These are phyloP conservation scores for Thalassophryne amazonica DNA, from an alignment of 2,797 vertebrate species.

Conservation along the genomic window DNA sequence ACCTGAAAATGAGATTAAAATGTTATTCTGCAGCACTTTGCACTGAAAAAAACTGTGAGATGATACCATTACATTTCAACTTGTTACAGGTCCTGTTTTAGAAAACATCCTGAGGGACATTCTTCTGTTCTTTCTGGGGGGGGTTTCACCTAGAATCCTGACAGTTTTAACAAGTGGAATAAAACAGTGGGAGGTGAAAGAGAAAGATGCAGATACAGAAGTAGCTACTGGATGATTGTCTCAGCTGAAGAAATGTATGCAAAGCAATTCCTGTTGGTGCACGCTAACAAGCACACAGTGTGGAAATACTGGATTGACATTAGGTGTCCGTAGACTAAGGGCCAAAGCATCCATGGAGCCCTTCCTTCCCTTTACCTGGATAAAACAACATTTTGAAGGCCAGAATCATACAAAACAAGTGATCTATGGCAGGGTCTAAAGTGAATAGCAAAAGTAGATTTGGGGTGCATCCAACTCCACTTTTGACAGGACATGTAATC, in stretches of 20 bases:
- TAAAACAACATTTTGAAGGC: too few relatives aligned
- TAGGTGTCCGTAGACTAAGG: slow-evolving; percentile 36
- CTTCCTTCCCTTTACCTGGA: too few relatives aligned
- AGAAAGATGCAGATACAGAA: slow-evolving; percentile 5
- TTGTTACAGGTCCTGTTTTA: slow-evolving; percentile 1
- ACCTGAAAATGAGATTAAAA: slow-evolving; percentile 16
- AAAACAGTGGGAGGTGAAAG: not conserved
- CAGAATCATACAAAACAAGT: too few relatives aligned
- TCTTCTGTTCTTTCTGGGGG: too few relatives aligned
- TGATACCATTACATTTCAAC: slow-evolving; percentile 10
- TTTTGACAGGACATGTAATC: too few relatives aligned
- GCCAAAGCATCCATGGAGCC: too few relatives aligned
- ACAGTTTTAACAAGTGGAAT: not conserved
- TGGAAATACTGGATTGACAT: too few relatives aligned
- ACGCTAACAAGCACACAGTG: slow-evolving; percentile 17
- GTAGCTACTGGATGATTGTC: slow-evolving; percentile 5
- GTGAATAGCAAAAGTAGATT: too few relatives aligned
- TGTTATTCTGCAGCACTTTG: slow-evolving; percentile 21
- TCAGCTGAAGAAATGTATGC: slow-evolving; percentile 45
- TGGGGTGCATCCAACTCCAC: too few relatives aligned
- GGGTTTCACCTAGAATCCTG: too few relatives aligned
- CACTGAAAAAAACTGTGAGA: slow-evolving; percentile 1
- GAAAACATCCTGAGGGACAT: slow-evolving; percentile 23
- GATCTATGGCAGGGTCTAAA: too few relatives aligned
- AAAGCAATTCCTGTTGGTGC: slow-evolving; percentile 55